Evolutionary conservation across 53 echinoderm and acorn worm species (phyloP).

Genomic region (Henricia sp.): DNA sequence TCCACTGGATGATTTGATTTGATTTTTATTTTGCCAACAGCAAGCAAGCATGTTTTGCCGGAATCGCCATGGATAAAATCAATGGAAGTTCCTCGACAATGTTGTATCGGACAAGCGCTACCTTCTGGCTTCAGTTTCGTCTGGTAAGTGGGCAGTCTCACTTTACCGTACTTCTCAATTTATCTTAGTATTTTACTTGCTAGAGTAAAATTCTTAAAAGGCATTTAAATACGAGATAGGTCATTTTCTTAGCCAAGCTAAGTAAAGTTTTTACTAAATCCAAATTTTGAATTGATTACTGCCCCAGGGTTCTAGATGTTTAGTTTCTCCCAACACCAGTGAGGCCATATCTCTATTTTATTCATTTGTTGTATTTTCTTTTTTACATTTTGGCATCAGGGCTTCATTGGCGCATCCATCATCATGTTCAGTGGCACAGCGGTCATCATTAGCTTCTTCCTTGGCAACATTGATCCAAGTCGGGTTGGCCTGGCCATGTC

Average conservation of each 20-base stretch:
- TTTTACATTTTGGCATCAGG: constrained; percentile 4
- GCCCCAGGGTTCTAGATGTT: not conserved
- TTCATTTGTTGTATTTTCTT: not conserved
- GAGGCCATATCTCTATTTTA: not conserved
- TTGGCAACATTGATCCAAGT: constrained; percentile 33
- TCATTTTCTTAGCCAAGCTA: too few relatives aligned
- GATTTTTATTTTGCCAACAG: not conserved
- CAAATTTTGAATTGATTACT: not conserved
- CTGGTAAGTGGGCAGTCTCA: constrained; percentile 42
- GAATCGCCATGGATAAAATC: constrained; percentile 44
- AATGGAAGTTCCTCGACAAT: constrained; percentile 21
- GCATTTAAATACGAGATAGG: too few relatives aligned
- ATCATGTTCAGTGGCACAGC: not conserved
- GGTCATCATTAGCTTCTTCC: constrained; percentile 9
- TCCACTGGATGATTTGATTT: not conserved
- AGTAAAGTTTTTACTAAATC: too few relatives aligned
- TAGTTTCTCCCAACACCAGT: too few relatives aligned
- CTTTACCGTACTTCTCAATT: too few relatives aligned
- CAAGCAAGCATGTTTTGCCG: constrained; percentile 40
- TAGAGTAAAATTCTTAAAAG: too few relatives aligned
- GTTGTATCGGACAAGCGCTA: constrained; percentile 24
- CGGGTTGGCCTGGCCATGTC: constrained; percentile 43
- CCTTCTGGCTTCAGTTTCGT: constrained; percentile 51
- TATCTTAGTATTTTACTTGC: too few relatives aligned
- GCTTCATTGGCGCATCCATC: constrained; percentile 22